Conservation (phyloP, 1,140 invertebrate species). For the Globodera rostochiensis region DNA sequence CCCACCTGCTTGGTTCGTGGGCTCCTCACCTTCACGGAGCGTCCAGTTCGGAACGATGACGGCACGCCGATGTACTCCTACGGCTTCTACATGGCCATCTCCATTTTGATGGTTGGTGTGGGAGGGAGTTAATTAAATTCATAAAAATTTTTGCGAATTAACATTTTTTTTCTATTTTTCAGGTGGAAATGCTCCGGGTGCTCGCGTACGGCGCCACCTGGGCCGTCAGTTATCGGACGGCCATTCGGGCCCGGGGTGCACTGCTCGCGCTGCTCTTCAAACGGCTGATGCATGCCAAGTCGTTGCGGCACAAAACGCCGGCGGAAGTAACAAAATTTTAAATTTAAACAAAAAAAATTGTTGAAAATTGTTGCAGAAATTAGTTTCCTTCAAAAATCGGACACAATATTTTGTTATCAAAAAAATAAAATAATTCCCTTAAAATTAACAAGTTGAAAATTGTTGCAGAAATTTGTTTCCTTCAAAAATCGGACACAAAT, state of each 20-base stretch:
- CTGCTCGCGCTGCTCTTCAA: slow-evolving; percentile 72
- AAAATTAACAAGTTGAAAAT: too few species aligned
- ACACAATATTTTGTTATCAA: too few species aligned
- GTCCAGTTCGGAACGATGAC: slow-evolving; percentile 31
- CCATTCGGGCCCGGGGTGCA: slow-evolving; percentile 72
- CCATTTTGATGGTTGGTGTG: slow-evolving; percentile 51
- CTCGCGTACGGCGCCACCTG: slow-evolving; percentile 72
- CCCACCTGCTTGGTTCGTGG: slow-evolving; percentile 67
- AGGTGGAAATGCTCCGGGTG: slow-evolving; percentile 72
- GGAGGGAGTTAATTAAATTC: not conserved
- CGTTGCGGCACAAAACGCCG: slow-evolving; percentile 70
- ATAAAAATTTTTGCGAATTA: too few species aligned
- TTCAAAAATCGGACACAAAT: too few species aligned
- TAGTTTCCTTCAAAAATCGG: too few species aligned
- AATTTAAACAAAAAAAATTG: not conserved
- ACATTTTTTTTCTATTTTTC: slow-evolving; percentile 12
- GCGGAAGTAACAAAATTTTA: slow-evolving; percentile 70
- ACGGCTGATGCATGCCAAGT: slow-evolving; percentile 72
- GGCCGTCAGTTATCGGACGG: slow-evolving; percentile 72
- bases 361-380: too few species aligned
- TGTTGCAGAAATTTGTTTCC: too few species aligned
- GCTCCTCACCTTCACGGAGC: slow-evolving; percentile 57
- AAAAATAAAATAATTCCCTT: not conserved
- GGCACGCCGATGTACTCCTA: slow-evolving; percentile 46
- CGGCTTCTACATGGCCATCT: slow-evolving; percentile 53